Percentiles rank a stretch among this genome's conserved stretches.
These are phyloP conservation scores for Phengaris arion DNA, from an alignment of 2,888 invertebrate species.

Conservation along the genomic window DNA sequence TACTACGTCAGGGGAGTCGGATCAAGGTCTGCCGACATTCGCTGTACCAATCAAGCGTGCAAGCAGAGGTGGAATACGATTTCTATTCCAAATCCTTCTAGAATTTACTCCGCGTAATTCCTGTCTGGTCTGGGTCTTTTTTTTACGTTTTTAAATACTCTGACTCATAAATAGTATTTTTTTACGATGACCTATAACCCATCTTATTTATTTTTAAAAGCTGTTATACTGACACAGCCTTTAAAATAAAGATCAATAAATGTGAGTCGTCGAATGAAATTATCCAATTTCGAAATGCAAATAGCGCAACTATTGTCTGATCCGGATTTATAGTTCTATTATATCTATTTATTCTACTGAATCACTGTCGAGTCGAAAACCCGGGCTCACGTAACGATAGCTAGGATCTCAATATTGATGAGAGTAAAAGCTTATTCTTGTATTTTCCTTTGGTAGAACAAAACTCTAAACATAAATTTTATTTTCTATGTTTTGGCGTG, in stretches of 20 bases:
- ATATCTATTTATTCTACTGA: conserved; percentile 5
- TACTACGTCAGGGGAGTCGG: conserved; percentile 14
- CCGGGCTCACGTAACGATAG: background rate
- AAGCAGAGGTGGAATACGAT: background rate
- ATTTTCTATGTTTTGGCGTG: no score
- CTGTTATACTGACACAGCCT: background rate
- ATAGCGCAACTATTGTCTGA: background rate
- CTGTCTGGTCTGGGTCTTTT: background rate
- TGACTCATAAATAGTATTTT: no score
- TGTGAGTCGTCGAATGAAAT: background rate
- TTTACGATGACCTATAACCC: no score
- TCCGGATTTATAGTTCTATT: conserved; percentile 2
- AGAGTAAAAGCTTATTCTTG: conserved; percentile 1
- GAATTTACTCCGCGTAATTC: background rate
- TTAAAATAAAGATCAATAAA: background rate
- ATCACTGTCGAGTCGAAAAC: background rate
- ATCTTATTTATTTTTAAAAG: background rate
- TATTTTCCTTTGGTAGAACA: background rate
- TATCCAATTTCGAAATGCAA: background rate
- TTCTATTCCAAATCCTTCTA: background rate
- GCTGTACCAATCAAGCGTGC: conserved; percentile 35
- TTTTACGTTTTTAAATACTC: no score
- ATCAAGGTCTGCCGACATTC: conserved; percentile 36
- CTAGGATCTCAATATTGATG: conserved; percentile 6
- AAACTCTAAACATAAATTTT: background rate